These are phyloP conservation scores for Odontocerum albicorne DNA, from an alignment of 2,888 invertebrate genomes.

Conservation along the genomic window DNA sequence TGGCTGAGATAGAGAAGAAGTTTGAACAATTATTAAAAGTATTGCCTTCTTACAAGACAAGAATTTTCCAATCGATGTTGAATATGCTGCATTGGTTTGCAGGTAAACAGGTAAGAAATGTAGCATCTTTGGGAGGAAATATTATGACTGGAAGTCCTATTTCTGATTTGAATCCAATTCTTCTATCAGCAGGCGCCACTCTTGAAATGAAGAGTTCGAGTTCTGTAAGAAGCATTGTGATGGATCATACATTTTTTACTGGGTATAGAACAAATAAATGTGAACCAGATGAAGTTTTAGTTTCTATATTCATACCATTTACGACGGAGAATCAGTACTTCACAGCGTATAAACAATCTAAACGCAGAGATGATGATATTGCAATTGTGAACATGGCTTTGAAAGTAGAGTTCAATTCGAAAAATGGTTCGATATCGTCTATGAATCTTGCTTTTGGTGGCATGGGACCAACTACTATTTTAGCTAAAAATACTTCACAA, in stretches of 20 bases:
- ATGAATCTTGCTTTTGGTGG: slow-evolving; percentile 86
- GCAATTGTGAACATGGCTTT: slow-evolving; percentile 91
- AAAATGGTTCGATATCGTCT: no score
- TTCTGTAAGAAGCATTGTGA: slow-evolving; percentile 61
- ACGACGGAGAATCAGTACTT: slow-evolving; percentile 70
- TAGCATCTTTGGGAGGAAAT: slow-evolving; percentile 90
- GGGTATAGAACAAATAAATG: slow-evolving; percentile 81
- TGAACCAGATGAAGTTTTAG: slow-evolving; percentile 74
- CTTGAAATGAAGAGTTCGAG: slow-evolving; percentile 64
- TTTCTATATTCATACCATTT: slow-evolving; percentile 78
- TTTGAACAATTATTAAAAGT: slow-evolving; percentile 58
- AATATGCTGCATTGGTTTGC: slow-evolving; percentile 95
- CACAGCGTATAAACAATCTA: slow-evolving; percentile 88
- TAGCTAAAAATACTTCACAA: slow-evolving; percentile 68
- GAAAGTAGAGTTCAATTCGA: slow-evolving; percentile 38
- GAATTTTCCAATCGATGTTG: slow-evolving; percentile 67
- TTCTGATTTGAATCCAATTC: slow-evolving; percentile 91
- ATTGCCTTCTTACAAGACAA: slow-evolving; percentile 57
- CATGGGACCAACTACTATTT: slow-evolving; percentile 85
- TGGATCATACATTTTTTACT: slow-evolving; percentile 82
- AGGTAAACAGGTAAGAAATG: slow-evolving; percentile 92
- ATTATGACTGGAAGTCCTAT: slow-evolving; percentile 96
- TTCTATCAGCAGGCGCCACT: slow-evolving; percentile 73
- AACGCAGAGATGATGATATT: slow-evolving; percentile 91
- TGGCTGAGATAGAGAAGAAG: slow-evolving; percentile 68